Conservation (phyloP, 2,888 invertebrate genomes). For the Lymantria dispar region DNA sequence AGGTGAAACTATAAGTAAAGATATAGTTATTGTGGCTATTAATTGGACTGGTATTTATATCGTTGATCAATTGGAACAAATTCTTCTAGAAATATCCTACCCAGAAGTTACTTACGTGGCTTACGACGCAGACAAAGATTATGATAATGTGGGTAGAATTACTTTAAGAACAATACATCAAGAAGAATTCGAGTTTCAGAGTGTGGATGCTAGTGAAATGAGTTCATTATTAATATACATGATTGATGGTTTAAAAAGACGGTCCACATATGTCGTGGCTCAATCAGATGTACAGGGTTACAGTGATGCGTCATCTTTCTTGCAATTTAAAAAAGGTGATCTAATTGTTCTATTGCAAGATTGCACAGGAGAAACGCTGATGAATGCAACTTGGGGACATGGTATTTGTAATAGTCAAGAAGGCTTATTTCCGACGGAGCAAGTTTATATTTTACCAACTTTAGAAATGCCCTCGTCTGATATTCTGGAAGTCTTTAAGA, state of each 20-base stretch:
- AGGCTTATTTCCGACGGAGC: slow-evolving; percentile 94
- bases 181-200: slow-evolving; percentile 95
- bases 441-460: slow-evolving; percentile 93
- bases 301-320: slow-evolving; percentile 80
- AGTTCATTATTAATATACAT: slow-evolving; percentile 91
- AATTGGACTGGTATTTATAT: slow-evolving; percentile 97
- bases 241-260: slow-evolving; percentile 92
- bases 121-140: slow-evolving; percentile 76
- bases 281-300: slow-evolving; percentile 82
- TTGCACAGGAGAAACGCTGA: slow-evolving; percentile 87
- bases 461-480: slow-evolving; percentile 87
- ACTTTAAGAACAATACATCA: slow-evolving; percentile 91
- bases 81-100: slow-evolving; percentile 92
- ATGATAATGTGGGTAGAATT: slow-evolving; percentile 84
- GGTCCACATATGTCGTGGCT: slow-evolving; percentile 93
- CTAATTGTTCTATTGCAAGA: slow-evolving; percentile 90
- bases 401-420: slow-evolving; percentile 86
- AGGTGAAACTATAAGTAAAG: slow-evolving; percentile 85
- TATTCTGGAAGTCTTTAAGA: slow-evolving; percentile 85
- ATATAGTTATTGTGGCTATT: slow-evolving; percentile 94
- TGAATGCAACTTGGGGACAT: slow-evolving; percentile 87
- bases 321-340: slow-evolving; percentile 88
- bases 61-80: slow-evolving; percentile 95
- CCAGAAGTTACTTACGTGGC: slow-evolving; percentile 92
- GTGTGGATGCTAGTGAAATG: slow-evolving; percentile 93